These are phyloP conservation scores for Lipophrys pholis DNA, from an alignment of 2,113 vertebrate genomes.

Conservation along the genomic window DNA sequence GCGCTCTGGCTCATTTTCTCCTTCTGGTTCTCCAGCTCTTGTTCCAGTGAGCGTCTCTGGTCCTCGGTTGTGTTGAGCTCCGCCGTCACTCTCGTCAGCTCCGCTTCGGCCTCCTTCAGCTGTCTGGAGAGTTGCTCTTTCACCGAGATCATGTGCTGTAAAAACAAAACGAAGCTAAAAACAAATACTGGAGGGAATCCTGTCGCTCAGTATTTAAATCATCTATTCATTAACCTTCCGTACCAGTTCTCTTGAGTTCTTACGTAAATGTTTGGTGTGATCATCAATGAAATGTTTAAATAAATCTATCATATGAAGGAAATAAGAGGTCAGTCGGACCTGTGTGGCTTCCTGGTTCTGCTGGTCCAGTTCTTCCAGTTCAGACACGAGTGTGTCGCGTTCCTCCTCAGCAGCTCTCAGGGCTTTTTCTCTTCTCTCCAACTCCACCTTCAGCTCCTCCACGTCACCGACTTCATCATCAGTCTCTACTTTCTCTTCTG, in stretches of 20 bases:
- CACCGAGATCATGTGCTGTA: slow-evolving; percentile 90
- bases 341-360: slow-evolving; percentile 96
- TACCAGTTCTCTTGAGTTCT: too few relatives aligned
- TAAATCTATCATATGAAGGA: too few relatives aligned
- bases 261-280: too few relatives aligned
- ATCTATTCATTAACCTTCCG: too few relatives aligned
- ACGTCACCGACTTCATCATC: slow-evolving; percentile 47
- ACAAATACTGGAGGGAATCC: too few relatives aligned
- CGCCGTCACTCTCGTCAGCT: slow-evolving; percentile 76
- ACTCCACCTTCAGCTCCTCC: slow-evolving; percentile 81
- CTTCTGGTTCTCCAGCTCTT: slow-evolving; percentile 85
- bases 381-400: slow-evolving; percentile 85
- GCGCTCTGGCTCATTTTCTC: slow-evolving; percentile 88
- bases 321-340: slow-evolving; percentile 80
- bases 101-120: slow-evolving; percentile 81
- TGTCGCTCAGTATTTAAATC: too few relatives aligned
- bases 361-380: slow-evolving; percentile 93
- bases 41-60: slow-evolving; percentile 79
- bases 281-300: too few relatives aligned
- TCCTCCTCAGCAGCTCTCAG: slow-evolving; percentile 85
- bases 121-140: slow-evolving; percentile 91
- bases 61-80: slow-evolving; percentile 83
- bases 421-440: slow-evolving; percentile 84
- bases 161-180: background rate
- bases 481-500: slow-evolving; percentile 34